Evolutionary conservation across 2,113 vertebrate genomes (phyloP).

Genomic region (Varanus salvator): DNA sequence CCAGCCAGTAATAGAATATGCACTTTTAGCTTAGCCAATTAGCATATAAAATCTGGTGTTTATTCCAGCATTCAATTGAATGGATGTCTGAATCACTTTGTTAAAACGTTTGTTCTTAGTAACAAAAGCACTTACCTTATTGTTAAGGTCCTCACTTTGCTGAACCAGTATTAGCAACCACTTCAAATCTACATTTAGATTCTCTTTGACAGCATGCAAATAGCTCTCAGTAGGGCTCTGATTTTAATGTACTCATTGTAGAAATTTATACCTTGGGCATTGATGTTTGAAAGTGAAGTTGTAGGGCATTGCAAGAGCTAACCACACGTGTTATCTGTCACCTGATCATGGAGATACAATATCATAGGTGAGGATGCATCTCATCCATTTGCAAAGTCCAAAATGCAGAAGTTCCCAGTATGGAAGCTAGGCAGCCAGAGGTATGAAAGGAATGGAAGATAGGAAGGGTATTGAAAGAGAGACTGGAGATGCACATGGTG

Average conservation of each 20-base stretch:
- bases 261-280: not conserved
- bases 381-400: not conserved
- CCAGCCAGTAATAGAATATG: not conserved
- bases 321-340: not conserved
- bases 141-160: not conserved
- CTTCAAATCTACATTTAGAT: not conserved
- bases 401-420: not conserved
- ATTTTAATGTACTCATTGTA: conserved; percentile 37
- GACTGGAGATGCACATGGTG: no score
- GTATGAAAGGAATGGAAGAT: not conserved
- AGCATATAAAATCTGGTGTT: not conserved
- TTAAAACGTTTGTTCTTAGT: not conserved
- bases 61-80: not conserved
- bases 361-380: not conserved
- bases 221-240: not conserved
- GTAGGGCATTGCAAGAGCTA: conserved; percentile 23
- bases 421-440: conserved; percentile 2
- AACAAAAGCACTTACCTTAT: conserved; percentile 13
- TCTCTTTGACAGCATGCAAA: conserved; percentile 17
- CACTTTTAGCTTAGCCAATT: conserved; percentile 20
- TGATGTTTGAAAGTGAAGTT: conserved; percentile 16
- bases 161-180: rapidly evolving
- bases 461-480: no score
- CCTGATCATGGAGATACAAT: conserved; percentile 28
- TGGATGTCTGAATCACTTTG: not conserved